These are phyloP conservation scores for Hoplodrina blanda DNA, from an alignment of 2,888 invertebrate genomes.

Conservation along the genomic window DNA sequence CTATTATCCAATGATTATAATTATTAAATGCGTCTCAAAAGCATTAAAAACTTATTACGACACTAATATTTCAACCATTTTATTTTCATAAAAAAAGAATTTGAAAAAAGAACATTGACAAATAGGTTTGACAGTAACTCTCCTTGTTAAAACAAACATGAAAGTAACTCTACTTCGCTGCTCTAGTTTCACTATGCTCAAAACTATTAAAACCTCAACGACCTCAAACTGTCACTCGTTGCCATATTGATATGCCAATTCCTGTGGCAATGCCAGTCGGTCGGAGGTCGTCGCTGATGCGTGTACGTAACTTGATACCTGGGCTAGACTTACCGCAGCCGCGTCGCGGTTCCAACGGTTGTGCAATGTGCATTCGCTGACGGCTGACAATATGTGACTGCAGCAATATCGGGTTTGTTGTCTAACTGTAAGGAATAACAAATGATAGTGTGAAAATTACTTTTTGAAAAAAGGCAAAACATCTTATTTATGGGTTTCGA, in stretches of 20 bases:
- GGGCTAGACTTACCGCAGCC: conserved; percentile 78
- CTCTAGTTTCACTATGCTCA: conserved; percentile 10
- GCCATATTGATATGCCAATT: conserved; percentile 57
- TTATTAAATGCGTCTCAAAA: neutral
- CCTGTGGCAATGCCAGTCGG: conserved; percentile 56
- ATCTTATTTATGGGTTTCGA: neutral
- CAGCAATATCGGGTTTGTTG: conserved; percentile 66
- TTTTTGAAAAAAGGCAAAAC: neutral
- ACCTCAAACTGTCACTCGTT: conserved; percentile 39
- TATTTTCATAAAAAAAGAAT: neutral
- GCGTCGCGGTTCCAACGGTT: conserved; percentile 78
- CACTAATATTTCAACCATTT: neutral
- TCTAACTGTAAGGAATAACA: conserved; percentile 19
- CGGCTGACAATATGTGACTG: conserved; percentile 70
- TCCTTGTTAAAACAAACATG: conserved; percentile 4
- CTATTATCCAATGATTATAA: neutral
- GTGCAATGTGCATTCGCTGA: conserved; percentile 77
- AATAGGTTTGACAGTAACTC: conserved; percentile 9
- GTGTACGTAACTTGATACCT: conserved; percentile 78
- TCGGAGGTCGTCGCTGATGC: conserved; percentile 80
- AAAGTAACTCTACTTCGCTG: conserved; percentile 13
- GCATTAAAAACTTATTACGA: neutral
- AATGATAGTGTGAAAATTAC: neutral
- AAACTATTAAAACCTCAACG: conserved; percentile 24
- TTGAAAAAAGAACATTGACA: neutral